phyloP scores from a whole-genome alignment of 2,888 invertebrate species.

The Chymomyza caudatula region DNA sequence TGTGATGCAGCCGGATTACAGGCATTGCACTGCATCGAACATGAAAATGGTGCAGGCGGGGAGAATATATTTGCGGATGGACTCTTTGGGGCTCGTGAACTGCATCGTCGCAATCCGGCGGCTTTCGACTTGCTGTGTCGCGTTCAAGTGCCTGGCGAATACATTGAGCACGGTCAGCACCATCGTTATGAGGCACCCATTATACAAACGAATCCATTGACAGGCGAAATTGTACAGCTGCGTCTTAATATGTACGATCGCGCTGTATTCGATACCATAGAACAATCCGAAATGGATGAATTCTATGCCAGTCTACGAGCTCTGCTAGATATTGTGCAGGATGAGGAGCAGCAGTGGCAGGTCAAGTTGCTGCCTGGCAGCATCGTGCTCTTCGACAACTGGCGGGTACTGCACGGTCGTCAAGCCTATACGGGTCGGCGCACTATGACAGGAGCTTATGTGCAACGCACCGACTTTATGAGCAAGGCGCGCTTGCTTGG shows the following conservation, averaged over 20 bases:
- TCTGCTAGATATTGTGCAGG: slow-evolving; percentile 80
- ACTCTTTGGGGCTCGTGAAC: slow-evolving; percentile 82
- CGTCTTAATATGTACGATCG: slow-evolving; percentile 88
- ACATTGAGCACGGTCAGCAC: slow-evolving; percentile 82
- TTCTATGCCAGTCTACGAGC: slow-evolving; percentile 83
- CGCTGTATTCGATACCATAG: slow-evolving; percentile 81
- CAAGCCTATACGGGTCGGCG: slow-evolving; percentile 84
- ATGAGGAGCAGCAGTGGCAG: slow-evolving; percentile 80
- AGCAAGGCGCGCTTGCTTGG: slow-evolving; percentile 80
- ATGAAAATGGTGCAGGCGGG: slow-evolving; percentile 82
- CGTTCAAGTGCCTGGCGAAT: slow-evolving; percentile 82
- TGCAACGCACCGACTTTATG: slow-evolving; percentile 84
- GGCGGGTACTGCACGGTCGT: slow-evolving; percentile 87
- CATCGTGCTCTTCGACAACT: slow-evolving; percentile 87
- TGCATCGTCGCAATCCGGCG: slow-evolving; percentile 80
- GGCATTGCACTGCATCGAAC: slow-evolving; percentile 81
- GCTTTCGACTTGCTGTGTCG: slow-evolving; percentile 81
- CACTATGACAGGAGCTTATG: slow-evolving; percentile 85
- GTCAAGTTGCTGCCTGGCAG: slow-evolving; percentile 84
- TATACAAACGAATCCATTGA: slow-evolving; percentile 80
- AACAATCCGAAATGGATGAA: slow-evolving; percentile 79
- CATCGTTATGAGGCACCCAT: slow-evolving; percentile 81
- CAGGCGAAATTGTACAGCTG: slow-evolving; percentile 81
- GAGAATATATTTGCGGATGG: slow-evolving; percentile 87
- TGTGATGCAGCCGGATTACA: slow-evolving; percentile 85